Evolutionary conservation across 1,140 invertebrate species (phyloP).

Genomic region (Rhynchophorus ferrugineus): DNA sequence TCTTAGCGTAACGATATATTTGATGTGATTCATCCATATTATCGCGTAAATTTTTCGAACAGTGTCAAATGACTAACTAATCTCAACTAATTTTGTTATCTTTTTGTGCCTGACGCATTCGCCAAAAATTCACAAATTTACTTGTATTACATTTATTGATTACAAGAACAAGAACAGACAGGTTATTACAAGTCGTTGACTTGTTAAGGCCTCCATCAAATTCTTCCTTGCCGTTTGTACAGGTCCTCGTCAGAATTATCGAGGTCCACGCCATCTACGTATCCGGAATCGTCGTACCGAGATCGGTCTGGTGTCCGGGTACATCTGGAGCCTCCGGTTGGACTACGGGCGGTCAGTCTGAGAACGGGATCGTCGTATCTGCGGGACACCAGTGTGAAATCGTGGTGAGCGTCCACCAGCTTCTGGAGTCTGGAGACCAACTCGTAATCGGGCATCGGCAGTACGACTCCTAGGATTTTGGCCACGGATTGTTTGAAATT

Average conservation of each 20-base stretch:
- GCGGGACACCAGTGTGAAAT: constrained; percentile 65
- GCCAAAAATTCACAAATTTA: no score
- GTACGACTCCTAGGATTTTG: constrained; percentile 58
- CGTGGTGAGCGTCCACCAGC: constrained; percentile 66
- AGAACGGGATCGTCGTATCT: constrained; percentile 59
- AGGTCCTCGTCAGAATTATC: constrained; percentile 50
- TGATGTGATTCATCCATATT: no score
- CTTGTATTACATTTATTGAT: no score
- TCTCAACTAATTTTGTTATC: no score
- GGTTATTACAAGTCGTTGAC: no score
- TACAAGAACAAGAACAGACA: no score
- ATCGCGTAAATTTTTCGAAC: no score
- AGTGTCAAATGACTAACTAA: no score
- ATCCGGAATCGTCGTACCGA: constrained; percentile 53
- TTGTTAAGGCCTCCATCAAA: no score
- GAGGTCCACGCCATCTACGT: constrained; percentile 48
- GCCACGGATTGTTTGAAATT: constrained; percentile 62
- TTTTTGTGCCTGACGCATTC: no score
- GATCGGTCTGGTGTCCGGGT: constrained; percentile 51
- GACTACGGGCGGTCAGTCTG: constrained; percentile 46
- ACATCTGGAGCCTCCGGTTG: constrained; percentile 44
- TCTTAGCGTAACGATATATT: no score
- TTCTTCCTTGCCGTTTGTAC: constrained; percentile 41
- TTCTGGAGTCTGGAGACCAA: constrained; percentile 64
- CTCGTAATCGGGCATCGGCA: constrained; percentile 67